Base-by-base conservation (phyloP, 2,797 vertebrate genomes). In the Garrulus glandarius region DNA sequence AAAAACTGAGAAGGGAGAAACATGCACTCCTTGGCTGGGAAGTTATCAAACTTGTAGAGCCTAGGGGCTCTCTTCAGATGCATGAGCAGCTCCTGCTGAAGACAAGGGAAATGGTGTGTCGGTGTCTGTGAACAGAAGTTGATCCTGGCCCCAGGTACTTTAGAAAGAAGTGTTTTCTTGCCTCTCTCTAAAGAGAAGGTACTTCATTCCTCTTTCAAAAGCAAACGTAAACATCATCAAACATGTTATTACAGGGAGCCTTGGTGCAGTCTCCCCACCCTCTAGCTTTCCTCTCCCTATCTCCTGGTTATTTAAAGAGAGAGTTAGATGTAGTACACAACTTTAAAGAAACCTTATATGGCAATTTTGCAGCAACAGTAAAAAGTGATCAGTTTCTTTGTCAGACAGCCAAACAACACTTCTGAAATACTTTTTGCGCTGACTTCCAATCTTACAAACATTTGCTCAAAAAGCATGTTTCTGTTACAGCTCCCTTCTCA, bases 331-430 rank as follows among this genome's bases (percentile, higher is more conserved):
- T 59, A 59, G 20, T 76, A 81, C 55, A 81, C 59, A 65, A 55
- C 32, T 93, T 65, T 86, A 72, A 88, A 84, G 69, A 71, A 81
- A 88, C 93, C 96, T 94, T 96, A 84, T 96, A 97, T 82, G 94
- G 95, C 50, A 93, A 88, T 92, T 95, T 86, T 94, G 29, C 65
- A 52, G 74, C 70, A 79, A 82, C 37, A 84, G 63, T 86, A 93
- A 96, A 90, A 97, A 96, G 91, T 69, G 90, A 95, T 95, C 80
- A 84, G 83, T 92, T 94, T 84, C 18, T 76, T 56, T 97, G 96
- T 94, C 96, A 97, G 87, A 63, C 74, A 88, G 87, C 94, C 95
- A 96, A 93, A 36, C 47, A 95, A 88, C 89, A 92, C 87, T 93
- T 78, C 59, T 92, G 82, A 55, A 76, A 67, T 74, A 55, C 41